Evolutionary conservation across 2,888 invertebrate genomes (phyloP).

Genomic region (Mesodorylaimus sp.): DNA sequence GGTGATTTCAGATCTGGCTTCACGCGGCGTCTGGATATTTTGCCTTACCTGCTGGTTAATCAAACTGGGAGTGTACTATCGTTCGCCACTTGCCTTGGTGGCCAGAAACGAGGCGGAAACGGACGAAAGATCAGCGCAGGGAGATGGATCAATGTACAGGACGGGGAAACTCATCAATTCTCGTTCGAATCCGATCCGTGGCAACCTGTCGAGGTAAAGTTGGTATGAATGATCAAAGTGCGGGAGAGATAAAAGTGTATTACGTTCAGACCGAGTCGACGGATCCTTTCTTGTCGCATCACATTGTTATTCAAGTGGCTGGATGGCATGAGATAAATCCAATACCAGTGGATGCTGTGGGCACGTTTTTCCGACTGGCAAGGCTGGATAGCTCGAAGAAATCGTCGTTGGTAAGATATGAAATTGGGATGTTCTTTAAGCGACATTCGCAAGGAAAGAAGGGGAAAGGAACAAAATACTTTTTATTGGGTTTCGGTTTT

Average conservation of each 20-base stretch:
- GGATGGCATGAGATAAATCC: conserved; percentile 72
- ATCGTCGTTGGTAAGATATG: too few relatives aligned
- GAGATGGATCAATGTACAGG: conserved; percentile 55
- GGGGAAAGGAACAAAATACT: too few relatives aligned
- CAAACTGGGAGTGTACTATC: conserved; percentile 66
- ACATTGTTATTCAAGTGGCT: conserved; percentile 66
- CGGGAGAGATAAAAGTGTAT: too few relatives aligned
- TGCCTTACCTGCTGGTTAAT: conserved; percentile 81
- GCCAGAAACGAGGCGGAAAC: not conserved
- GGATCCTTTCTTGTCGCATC: conserved; percentile 44
- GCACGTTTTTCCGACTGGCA: conserved; percentile 55
- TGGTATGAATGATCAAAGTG: too few relatives aligned
- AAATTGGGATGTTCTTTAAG: too few relatives aligned
- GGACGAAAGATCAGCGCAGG: not conserved
- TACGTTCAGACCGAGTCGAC: not conserved
- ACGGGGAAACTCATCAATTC: conserved; percentile 61
- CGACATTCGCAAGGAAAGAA: too few relatives aligned
- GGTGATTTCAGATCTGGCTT: conserved; percentile 34
- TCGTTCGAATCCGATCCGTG: conserved; percentile 61
- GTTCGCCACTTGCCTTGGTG: conserved; percentile 42
- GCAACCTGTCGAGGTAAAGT: too few relatives aligned
- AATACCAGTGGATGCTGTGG: conserved; percentile 84
- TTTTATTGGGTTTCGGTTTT: too few relatives aligned
- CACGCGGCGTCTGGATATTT: conserved; percentile 64
- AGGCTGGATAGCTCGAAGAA: conserved; percentile 11